Conservation (phyloP, 1,140 invertebrate genomes). For the Aphis gossypii region DNA sequence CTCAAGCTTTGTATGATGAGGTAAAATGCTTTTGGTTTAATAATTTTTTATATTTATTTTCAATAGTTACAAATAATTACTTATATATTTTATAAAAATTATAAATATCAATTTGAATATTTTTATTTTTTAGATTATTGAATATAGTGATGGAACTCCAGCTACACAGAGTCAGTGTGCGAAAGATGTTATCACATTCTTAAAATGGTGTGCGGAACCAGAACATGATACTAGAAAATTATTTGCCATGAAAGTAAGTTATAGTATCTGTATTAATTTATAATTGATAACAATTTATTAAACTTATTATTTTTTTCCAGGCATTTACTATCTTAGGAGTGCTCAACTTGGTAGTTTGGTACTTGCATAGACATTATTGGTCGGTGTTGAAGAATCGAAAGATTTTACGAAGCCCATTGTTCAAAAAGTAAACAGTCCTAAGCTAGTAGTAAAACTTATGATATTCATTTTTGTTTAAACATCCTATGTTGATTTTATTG, state of each 20-base stretch:
- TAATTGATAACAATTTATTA: background rate
- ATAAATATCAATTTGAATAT: too few relatives aligned
- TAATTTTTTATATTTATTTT: too few relatives aligned
- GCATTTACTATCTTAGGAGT: constrained; percentile 66
- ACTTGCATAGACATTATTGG: constrained; percentile 90
- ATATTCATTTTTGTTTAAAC: constrained; percentile 20
- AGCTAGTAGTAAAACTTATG: background rate
- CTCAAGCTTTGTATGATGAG: constrained; percentile 83
- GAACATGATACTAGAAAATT: constrained; percentile 89
- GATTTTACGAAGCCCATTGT: constrained; percentile 65
- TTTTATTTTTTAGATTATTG: constrained; percentile 68
- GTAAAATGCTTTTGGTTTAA: constrained; percentile 64
- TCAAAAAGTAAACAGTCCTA: constrained; percentile 21
- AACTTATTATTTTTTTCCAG: constrained; percentile 65
- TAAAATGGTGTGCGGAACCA: constrained; percentile 91
- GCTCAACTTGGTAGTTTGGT: constrained; percentile 70
- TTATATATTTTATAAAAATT: too few relatives aligned
- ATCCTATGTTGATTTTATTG: constrained; percentile 21
- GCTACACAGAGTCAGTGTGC: constrained; percentile 93
- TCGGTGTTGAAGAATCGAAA: constrained; percentile 82
- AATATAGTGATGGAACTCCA: constrained; percentile 89
- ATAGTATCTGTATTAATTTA: constrained; percentile 46
- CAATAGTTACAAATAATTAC: too few relatives aligned
- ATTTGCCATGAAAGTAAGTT: constrained; percentile 82
- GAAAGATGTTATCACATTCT: constrained; percentile 94